These are phyloP conservation scores for Drosophila picticornis DNA, from an alignment of 2,888 invertebrate genomes.

Conservation along the genomic window DNA sequence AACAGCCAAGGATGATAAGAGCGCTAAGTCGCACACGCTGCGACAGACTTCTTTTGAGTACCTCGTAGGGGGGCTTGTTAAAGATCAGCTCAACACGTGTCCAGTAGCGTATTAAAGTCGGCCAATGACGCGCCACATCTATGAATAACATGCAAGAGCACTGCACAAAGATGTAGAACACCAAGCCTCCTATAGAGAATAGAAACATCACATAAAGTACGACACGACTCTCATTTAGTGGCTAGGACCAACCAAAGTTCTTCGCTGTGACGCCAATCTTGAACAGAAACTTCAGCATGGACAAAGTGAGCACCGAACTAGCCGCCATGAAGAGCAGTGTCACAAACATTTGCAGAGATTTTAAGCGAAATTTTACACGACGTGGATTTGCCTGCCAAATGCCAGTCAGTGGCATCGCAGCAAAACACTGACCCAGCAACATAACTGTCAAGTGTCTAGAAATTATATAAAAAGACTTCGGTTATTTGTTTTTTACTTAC, in stretches of 20 bases:
- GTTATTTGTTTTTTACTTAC: slow-evolving; percentile 54
- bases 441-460: slow-evolving; percentile 81
- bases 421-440: slow-evolving; percentile 86
- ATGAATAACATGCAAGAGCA: slow-evolving; percentile 77
- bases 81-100: slow-evolving; percentile 80
- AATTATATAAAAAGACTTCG: neutral
- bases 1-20: slow-evolving; percentile 67
- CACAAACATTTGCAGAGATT: slow-evolving; percentile 69
- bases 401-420: slow-evolving; percentile 86
- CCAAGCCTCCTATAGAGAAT: slow-evolving; percentile 71
- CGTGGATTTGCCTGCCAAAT: slow-evolving; percentile 84
- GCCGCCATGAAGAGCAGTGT: slow-evolving; percentile 65
- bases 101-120: slow-evolving; percentile 81
- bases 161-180: slow-evolving; percentile 80
- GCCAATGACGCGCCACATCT: slow-evolving; percentile 81
- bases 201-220: neutral
- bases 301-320: slow-evolving; percentile 55
- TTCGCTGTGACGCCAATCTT: slow-evolving; percentile 81
- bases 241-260: slow-evolving; percentile 77
- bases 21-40: slow-evolving; percentile 75
- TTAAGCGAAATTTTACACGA: slow-evolving; percentile 72
- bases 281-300: slow-evolving; percentile 63
- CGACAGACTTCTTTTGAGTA: slow-evolving; percentile 63
- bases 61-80: slow-evolving; percentile 76
- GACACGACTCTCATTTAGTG: too few relatives aligned